These are phyloP conservation scores for Nothoprocta perdicaria DNA, from an alignment of 2,113 vertebrate species.

Conservation along the genomic window DNA sequence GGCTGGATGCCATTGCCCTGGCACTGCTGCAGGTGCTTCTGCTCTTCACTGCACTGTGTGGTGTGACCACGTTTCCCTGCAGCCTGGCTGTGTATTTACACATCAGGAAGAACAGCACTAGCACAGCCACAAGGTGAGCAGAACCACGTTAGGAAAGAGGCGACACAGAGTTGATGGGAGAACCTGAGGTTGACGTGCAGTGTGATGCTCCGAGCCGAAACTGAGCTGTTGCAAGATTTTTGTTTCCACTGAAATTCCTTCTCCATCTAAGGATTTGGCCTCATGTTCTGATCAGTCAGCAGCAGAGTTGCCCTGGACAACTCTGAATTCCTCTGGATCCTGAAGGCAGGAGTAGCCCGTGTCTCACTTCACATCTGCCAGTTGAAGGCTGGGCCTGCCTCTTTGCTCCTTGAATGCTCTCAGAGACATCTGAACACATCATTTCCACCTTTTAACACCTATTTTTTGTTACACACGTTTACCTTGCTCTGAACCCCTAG, in stretches of 20 bases:
- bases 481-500: conserved; percentile 49
- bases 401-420: neutral
- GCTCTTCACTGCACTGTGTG: neutral
- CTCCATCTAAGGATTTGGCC: neutral
- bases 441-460: conserved; percentile 56
- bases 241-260: neutral
- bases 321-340: accelerated
- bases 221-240: neutral
- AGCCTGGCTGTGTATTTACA: neutral
- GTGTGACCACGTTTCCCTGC: neutral
- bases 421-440: neutral
- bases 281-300: neutral
- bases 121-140: neutral
- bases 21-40: neutral
- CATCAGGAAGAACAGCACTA: neutral
- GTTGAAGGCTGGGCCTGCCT: neutral
- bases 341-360: neutral
- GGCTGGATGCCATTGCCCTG: neutral
- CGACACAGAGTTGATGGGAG: neutral
- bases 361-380: neutral
- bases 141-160: neutral
- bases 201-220: neutral
- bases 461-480: conserved; percentile 34
- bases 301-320: neutral
- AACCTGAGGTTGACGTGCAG: neutral